These are phyloP conservation scores for Potorous gilbertii DNA, from an alignment of 2,797 vertebrate genomes.

Conservation along the genomic window DNA sequence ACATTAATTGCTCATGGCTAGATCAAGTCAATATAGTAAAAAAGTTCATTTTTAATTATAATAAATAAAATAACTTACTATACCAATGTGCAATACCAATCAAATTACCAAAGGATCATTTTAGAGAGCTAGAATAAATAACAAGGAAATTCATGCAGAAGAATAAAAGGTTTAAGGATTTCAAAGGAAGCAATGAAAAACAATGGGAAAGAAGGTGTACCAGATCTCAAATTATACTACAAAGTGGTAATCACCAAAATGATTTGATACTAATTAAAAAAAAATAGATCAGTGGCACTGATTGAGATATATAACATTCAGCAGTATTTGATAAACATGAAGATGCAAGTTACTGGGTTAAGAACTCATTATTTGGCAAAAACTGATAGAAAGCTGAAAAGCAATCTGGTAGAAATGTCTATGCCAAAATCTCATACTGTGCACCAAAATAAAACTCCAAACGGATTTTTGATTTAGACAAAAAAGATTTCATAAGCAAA, in stretches of 20 bases:
- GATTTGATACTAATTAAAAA: too few species aligned
- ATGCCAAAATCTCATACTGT: too few species aligned
- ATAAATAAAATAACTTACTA: not conserved
- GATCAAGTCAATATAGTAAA: not conserved
- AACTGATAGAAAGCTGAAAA: too few species aligned
- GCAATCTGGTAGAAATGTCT: too few species aligned
- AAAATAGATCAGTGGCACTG: too few species aligned
- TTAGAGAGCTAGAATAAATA: not conserved
- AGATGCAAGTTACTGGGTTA: too few species aligned
- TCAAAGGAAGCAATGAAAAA: not conserved
- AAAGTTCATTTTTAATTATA: not conserved
- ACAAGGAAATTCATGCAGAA: not conserved
- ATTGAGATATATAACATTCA: too few species aligned
- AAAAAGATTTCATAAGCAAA: not conserved
- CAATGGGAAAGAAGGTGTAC: not conserved
- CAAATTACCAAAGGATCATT: not conserved
- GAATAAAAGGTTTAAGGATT: not conserved
- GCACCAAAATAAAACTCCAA: too few species aligned
- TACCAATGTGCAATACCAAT: not conserved
- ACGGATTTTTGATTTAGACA: too few species aligned
- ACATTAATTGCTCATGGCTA: not conserved
- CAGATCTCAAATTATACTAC: not conserved
- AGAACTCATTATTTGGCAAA: too few species aligned
- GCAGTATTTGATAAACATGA: too few species aligned
- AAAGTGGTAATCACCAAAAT: too few species aligned